Percentiles rank a stretch among this genome's conserved stretches.
These are phyloP conservation scores for Emydoidea blandingii DNA, from an alignment of 2,797 vertebrate genomes.

Conservation along the genomic window DNA sequence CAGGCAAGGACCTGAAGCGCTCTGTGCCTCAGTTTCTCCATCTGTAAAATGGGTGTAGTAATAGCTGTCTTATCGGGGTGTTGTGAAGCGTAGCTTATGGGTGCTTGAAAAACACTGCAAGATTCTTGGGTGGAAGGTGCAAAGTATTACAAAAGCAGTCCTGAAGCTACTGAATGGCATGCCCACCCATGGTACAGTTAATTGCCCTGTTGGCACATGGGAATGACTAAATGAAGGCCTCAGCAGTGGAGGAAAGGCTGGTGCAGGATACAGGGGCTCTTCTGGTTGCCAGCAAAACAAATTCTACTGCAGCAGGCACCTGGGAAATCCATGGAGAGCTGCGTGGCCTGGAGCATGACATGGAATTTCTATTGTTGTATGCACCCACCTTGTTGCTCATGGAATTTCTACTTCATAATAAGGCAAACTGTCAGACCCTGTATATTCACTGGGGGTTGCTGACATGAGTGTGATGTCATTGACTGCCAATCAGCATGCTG, in stretches of 20 bases:
- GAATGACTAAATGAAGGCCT: not conserved
- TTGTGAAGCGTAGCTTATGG: not conserved
- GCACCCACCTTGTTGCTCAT: not conserved
- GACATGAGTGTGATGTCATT: rapidly evolving
- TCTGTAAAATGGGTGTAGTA: not conserved
- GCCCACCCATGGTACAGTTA: rapidly evolving
- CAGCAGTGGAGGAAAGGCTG: not conserved
- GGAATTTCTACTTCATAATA: not conserved
- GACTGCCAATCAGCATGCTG: not conserved
- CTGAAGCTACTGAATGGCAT: not conserved
- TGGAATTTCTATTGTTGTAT: not conserved
- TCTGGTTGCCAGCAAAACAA: not conserved
- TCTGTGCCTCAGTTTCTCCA: not conserved
- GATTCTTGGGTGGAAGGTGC: not conserved
- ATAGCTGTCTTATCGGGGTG: not conserved
- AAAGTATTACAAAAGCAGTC: rapidly evolving
- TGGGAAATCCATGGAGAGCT: not conserved
- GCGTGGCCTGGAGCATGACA: not conserved
- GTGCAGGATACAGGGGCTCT: not conserved
- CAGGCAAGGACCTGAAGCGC: not conserved
- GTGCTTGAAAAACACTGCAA: not conserved
- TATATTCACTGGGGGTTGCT: not conserved
- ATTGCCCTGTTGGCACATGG: not conserved
- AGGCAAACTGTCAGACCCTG: not conserved
- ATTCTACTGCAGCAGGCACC: not conserved